A percentile compares a stretch with the other conserved stretches of the same genome.
These are phyloP conservation scores for Mimachlamys varia DNA, from an alignment of 2,888 invertebrate species.

Conservation along the genomic window DNA sequence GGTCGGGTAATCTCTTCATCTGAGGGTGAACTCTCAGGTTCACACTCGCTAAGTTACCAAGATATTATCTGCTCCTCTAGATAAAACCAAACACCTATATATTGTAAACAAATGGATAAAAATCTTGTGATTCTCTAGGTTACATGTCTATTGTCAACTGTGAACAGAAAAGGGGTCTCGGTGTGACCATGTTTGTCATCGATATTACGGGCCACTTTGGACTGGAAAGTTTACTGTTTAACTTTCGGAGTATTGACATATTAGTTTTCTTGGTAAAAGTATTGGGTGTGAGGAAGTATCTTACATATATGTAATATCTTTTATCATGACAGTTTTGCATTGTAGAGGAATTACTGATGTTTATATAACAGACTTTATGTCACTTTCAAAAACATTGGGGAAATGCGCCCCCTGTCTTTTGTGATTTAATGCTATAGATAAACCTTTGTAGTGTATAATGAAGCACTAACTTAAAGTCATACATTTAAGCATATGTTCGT, in stretches of 20 bases:
- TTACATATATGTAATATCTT: no score
- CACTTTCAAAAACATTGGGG: no score
- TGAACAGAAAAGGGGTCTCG: neutral
- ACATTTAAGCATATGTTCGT: no score
- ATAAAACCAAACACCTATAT: neutral
- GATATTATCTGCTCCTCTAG: neutral
- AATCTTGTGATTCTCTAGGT: neutral
- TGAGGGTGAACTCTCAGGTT: neutral
- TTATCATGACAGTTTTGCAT: no score
- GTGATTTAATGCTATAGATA: no score
- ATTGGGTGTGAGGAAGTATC: no score
- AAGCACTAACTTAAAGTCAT: no score
- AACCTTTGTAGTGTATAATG: no score
- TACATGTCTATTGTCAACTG: neutral
- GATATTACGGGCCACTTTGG: neutral
- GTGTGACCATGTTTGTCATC: neutral
- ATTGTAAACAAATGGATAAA: neutral
- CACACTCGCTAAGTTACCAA: neutral
- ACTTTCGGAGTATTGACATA: neutral
- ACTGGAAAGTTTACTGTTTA: conserved; percentile 32
- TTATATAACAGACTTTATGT: no score
- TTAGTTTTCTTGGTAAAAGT: neutral
- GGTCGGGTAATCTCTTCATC: neutral
- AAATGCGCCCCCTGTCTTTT: no score
- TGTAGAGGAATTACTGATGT: no score